Conservation (phyloP, 2,888 invertebrate genomes). For the Chesias legatella region DNA sequence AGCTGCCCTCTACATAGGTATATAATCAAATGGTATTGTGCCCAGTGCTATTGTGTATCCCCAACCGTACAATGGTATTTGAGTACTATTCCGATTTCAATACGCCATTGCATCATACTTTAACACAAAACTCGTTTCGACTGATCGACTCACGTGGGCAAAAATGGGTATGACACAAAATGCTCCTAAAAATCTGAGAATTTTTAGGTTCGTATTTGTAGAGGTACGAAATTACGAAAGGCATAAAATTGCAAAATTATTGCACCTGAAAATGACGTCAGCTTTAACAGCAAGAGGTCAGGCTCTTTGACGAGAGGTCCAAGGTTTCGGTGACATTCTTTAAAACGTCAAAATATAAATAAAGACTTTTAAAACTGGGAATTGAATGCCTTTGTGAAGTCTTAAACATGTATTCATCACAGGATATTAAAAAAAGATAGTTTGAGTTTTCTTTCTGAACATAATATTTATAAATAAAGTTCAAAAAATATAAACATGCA, state of each 20-base stretch:
- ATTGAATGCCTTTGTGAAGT: no score
- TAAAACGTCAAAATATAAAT: neutral
- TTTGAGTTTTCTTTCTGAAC: no score
- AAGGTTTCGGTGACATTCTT: slow-evolving; percentile 15
- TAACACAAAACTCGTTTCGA: slow-evolving; percentile 2
- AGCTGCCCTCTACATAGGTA: no score
- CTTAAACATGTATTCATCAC: no score
- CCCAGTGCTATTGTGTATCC: slow-evolving; percentile 2
- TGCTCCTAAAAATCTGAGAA: no score
- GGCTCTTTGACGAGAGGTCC: slow-evolving; percentile 5
- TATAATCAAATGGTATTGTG: slow-evolving; percentile 15
- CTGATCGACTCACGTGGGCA: slow-evolving; percentile 10
- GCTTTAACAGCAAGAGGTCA: slow-evolving; percentile 7
- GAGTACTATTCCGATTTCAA: slow-evolving; percentile 18
- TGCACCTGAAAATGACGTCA: slow-evolving; percentile 13
- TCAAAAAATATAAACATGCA: no score
- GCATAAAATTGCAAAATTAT: neutral
- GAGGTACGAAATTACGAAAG: no score
- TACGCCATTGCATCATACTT: slow-evolving; percentile 19
- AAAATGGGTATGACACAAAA: neutral
- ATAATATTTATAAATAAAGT: no score
- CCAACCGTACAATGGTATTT: slow-evolving; percentile 19
- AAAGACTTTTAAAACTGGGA: no score
- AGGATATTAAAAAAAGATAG: no score
- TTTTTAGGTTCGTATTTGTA: no score